Evolutionary conservation across 1,140 invertebrate species (phyloP).

Genomic region (Penaeus chinensis): DNA sequence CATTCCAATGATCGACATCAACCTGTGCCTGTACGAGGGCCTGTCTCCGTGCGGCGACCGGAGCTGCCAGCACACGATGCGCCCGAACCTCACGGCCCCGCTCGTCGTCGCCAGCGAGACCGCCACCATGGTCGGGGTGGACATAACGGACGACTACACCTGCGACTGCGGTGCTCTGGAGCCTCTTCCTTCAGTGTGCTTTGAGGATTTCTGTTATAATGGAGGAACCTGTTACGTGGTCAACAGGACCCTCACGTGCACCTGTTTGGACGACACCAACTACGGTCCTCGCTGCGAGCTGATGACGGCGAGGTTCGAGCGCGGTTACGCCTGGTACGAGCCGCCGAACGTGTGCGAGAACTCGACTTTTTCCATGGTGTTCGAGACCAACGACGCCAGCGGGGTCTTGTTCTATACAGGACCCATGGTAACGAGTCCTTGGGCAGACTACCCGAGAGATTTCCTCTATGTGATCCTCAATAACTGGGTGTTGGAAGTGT

Average conservation of each 20-base stretch:
- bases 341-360: conserved; percentile 94
- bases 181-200: conserved; percentile 70
- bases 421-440: conserved; percentile 92
- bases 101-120: conserved; percentile 97
- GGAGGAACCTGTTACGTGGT: conserved; percentile 74
- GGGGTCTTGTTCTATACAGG: conserved; percentile 97
- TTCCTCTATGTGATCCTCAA: conserved; percentile 89
- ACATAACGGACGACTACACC: conserved; percentile 87
- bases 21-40: conserved; percentile 95
- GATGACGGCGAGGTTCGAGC: conserved; percentile 90
- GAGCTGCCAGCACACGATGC: conserved; percentile 55
- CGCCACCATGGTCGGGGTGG: conserved; percentile 91
- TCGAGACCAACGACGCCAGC: conserved; percentile 89
- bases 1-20: conserved; percentile 96
- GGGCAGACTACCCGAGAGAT: conserved; percentile 86
- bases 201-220: conserved; percentile 80
- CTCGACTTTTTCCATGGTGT: conserved; percentile 93
- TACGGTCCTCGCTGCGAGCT: conserved; percentile 94
- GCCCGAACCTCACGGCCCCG: conserved; percentile 72
- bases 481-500: conserved; percentile 93
- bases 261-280: conserved; percentile 52
- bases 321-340: conserved; percentile 96
- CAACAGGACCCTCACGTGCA: conserved; percentile 38
- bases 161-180: conserved; percentile 92
- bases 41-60: conserved; percentile 68